Conservation (phyloP, 2,113 vertebrate species). For the Peromyscus leucopus region DNA sequence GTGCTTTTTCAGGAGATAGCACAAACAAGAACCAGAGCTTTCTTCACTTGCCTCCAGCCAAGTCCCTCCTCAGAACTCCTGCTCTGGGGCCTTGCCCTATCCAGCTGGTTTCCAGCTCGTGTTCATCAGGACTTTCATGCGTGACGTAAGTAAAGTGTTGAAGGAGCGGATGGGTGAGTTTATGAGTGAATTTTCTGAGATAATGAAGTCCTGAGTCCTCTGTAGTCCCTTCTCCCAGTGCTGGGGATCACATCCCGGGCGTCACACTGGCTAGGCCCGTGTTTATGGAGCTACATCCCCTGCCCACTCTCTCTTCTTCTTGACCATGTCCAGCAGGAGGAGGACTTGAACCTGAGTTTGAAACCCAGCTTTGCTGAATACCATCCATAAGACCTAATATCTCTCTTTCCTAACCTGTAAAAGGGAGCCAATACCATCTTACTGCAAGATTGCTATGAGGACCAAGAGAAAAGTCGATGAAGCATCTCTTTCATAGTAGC, state of each 20-base stretch:
- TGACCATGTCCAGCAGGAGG: not conserved
- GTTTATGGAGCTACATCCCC: not conserved
- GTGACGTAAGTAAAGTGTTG: not conserved
- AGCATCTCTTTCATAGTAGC: not conserved
- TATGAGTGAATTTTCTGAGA: not conserved
- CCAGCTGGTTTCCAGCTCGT: not conserved
- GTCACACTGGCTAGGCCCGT: not conserved
- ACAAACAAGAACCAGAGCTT: not conserved
- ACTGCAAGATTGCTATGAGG: not conserved
- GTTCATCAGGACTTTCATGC: not conserved
- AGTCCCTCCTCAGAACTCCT: not conserved
- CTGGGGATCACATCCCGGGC: not conserved
- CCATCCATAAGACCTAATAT: not conserved
- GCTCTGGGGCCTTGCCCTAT: not conserved
- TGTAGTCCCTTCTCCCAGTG: not conserved
- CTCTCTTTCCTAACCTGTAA: conserved; percentile 26
- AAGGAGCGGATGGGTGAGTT: not conserved
- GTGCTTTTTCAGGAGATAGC: not conserved
- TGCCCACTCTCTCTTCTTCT: not conserved
- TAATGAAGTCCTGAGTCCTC: not conserved
- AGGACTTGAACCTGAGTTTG: not conserved
- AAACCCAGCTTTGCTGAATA: not conserved
- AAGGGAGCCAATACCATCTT: not conserved
- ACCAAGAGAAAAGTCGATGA: not conserved
- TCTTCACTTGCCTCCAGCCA: too few species aligned